Base-by-base conservation (phyloP, 1,140 invertebrate genomes). In the Drosophila auraria region DNA sequence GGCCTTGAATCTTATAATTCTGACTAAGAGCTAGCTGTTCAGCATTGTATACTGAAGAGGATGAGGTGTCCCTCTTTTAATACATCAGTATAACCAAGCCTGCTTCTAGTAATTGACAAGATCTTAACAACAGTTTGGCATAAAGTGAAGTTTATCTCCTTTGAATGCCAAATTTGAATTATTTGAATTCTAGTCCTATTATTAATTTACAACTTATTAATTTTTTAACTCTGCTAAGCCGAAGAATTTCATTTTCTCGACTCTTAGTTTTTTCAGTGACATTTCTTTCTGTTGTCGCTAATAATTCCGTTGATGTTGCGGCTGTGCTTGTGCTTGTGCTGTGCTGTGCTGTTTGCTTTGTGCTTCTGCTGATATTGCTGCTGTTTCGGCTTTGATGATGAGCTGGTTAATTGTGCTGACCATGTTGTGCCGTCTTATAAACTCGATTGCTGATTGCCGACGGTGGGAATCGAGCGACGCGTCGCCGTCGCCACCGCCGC, bases 361-460 rank as follows among this genome's bases (percentile, higher is more conserved):
- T 36, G 17, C 17, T 54, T 12, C 15, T 40, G 65, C 53, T 65
- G 45, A 47, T 64, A 25, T 47, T 49, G 44, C 44, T 68, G 59
- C 60, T 33, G 65, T 40, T 57, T 40, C 54, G 54, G 30, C 61
- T 63, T 42, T 64, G 73, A 76, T 76, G 61, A 76, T 76, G 54
- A 57, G 77, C 53, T 63, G 40, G 77, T 69, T 84, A 84, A 80
- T 86, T 86, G 82, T 65, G 78, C 78, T 79, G 83, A 71, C 72
- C 78, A 45, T 53, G 78, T 73, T 81, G 74, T 68, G 78, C 50
- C 79, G 69, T 78, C 78, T 78, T 82, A 84, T 81, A 78, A 89
- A 87, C 83, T 86, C 78, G 69, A 78, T 83, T 81, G 83, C 77
- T 80, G 80, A 80, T 87, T 89, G 84, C 83, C 83, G 83, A 69